These are phyloP conservation scores for Drymonia ruficornis DNA, from an alignment of 2,888 invertebrate species.

Conservation along the genomic window DNA sequence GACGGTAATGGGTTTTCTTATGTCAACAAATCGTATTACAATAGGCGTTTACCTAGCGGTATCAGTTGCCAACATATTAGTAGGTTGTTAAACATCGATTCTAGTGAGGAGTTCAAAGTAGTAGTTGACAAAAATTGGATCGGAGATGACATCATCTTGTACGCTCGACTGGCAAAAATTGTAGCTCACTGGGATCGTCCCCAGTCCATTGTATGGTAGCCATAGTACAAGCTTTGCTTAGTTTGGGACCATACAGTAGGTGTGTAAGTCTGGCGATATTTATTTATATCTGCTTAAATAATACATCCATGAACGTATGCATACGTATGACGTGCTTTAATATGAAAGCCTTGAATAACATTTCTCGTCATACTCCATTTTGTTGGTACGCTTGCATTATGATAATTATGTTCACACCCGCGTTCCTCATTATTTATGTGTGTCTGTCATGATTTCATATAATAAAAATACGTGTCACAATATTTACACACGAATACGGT, in stretches of 20 bases:
- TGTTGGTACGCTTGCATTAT: conserved; percentile 31
- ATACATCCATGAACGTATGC: background rate
- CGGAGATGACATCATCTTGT: background rate
- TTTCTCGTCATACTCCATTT: conserved; percentile 5
- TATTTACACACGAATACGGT: conserved; percentile 3
- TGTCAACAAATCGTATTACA: conserved; percentile 62
- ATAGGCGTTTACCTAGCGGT: conserved; percentile 28
- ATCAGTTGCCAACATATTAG: conserved; percentile 8
- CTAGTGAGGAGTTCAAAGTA: background rate
- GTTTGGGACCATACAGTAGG: no score
- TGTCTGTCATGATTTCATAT: conserved; percentile 10
- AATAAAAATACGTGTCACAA: background rate
- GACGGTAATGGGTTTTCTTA: conserved; percentile 66
- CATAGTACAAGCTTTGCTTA: no score
- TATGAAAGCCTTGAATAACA: background rate
- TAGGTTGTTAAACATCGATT: background rate
- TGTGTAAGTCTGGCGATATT: no score
- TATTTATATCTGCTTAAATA: no score
- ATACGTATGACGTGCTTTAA: background rate
- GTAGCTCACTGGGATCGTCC: no score
- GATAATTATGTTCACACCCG: conserved; percentile 37
- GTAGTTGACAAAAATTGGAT: background rate
- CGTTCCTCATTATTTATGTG: conserved; percentile 20
- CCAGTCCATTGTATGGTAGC: no score
- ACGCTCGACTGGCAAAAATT: no score